A percentile compares a stretch with the other conserved stretches of the same genome.
Conservation (phyloP, 64 coral and sea anemone species). For the Stichodactyla helianthus region DNA sequence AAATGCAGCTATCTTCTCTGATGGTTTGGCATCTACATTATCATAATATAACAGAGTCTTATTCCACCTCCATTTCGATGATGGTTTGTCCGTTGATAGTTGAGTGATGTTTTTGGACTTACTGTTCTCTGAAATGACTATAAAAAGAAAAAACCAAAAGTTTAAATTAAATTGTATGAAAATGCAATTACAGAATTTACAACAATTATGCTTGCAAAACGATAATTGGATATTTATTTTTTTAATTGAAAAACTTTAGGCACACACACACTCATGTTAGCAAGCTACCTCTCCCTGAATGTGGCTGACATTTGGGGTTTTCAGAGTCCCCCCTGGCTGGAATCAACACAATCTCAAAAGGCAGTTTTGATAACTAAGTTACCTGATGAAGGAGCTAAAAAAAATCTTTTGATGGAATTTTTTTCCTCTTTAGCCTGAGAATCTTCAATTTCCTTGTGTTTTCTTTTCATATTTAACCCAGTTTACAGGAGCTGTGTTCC, state of each 20-base stretch:
- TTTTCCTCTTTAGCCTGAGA: background rate
- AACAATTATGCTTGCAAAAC: no score
- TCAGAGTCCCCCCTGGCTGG: no score
- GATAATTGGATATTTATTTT: no score
- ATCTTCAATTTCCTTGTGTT: constrained; percentile 27
- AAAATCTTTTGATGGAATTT: constrained; percentile 34
- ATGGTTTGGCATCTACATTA: constrained; percentile 31
- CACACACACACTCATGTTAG: no score
- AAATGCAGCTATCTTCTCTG: constrained; percentile 69
- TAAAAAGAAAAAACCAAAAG: no score
- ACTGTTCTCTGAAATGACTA: background rate
- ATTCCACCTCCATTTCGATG: constrained; percentile 56
- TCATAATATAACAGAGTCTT: constrained; percentile 52
- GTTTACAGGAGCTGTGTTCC: no score
- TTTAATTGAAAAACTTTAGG: no score
- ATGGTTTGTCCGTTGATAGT: background rate
- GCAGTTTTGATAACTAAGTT: background rate
- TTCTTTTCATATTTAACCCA: constrained; percentile 22
- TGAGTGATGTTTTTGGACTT: background rate
- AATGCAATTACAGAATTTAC: background rate
- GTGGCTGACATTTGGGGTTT: background rate
- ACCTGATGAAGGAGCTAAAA: background rate
- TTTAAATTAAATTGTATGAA: background rate
- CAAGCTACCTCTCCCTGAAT: no score
- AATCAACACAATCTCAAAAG: no score